A percentile compares a stretch with the other conserved stretches of the same genome.
Evolutionary conservation across 2,113 vertebrate genomes (phyloP).

Genomic region (Pitta sordida): DNA sequence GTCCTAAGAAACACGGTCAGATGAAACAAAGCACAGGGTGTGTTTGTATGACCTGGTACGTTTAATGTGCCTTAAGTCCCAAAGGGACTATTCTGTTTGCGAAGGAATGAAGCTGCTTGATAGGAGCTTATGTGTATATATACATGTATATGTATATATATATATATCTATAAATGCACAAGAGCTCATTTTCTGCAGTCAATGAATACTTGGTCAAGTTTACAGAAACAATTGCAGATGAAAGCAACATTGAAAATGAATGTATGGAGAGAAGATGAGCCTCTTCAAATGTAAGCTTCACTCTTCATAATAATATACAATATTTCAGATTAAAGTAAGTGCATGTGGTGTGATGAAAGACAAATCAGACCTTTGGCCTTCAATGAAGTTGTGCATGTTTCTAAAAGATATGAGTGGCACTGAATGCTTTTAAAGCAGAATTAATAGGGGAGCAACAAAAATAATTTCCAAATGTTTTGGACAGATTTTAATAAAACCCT

Average conservation of each 20-base stretch:
- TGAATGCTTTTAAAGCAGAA: background rate
- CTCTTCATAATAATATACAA: background rate
- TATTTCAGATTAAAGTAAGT: background rate
- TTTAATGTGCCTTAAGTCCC: constrained; percentile 60
- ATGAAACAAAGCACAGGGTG: constrained; percentile 26
- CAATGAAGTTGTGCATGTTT: background rate
- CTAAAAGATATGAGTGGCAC: background rate
- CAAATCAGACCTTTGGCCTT: background rate
- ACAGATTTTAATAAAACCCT: constrained; percentile 16
- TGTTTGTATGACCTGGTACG: constrained; percentile 9
- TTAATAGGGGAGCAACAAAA: background rate
- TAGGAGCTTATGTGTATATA: background rate
- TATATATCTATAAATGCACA: background rate
- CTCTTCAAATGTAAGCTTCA: background rate
- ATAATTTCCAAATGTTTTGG: background rate
- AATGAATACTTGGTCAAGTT: constrained; percentile 37
- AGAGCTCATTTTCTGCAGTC: constrained; percentile 48
- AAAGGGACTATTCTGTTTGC: constrained; percentile 45
- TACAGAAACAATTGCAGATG: constrained; percentile 41
- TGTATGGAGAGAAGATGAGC: background rate
- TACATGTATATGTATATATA: background rate
- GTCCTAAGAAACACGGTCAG: background rate
- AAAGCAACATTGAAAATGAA: constrained; percentile 9
- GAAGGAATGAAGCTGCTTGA: constrained; percentile 50
- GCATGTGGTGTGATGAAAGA: background rate